Percentiles rank a stretch among this genome's conserved stretches.
Conservation (phyloP, 2,113 vertebrate species). For the Sylvilagus bachmani region DNA sequence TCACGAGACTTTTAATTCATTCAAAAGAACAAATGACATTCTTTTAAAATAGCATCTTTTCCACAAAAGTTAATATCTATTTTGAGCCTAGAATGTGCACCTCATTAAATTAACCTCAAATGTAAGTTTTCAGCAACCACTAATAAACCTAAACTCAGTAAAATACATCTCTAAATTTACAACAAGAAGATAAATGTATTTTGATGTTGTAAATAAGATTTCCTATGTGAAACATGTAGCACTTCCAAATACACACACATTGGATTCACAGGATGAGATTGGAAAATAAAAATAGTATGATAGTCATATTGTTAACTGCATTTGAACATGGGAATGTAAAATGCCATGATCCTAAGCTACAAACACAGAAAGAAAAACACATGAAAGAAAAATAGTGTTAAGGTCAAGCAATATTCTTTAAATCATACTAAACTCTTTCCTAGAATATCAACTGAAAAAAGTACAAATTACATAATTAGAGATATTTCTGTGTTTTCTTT, state of each 20-base stretch:
- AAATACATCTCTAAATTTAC: slow-evolving; percentile 20
- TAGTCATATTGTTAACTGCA: neutral
- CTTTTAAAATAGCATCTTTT: slow-evolving; percentile 51
- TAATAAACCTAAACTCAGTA: slow-evolving; percentile 25
- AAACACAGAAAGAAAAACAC: neutral
- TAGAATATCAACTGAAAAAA: slow-evolving; percentile 35
- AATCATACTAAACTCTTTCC: slow-evolving; percentile 38
- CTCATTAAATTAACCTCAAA: slow-evolving; percentile 46
- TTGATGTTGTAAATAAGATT: slow-evolving; percentile 14
- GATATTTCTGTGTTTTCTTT: slow-evolving; percentile 43
- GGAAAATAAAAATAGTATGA: slow-evolving; percentile 56
- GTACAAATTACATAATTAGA: slow-evolving; percentile 5
- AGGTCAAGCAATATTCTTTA: slow-evolving; percentile 39
- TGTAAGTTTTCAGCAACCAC: slow-evolving; percentile 16
- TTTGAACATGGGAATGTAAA: slow-evolving; percentile 48
- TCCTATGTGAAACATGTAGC: neutral
- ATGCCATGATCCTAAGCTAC: neutral
- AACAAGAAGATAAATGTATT: neutral
- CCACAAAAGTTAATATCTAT: slow-evolving; percentile 29
- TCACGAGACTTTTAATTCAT: slow-evolving; percentile 38
- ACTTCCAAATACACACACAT: slow-evolving; percentile 29
- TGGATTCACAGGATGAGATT: neutral
- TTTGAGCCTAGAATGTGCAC: slow-evolving; percentile 39
- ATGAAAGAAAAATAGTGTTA: neutral
- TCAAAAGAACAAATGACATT: slow-evolving; percentile 57